Base-by-base conservation (phyloP, 1,140 invertebrate species). In the Phthorimaea operculella region DNA sequence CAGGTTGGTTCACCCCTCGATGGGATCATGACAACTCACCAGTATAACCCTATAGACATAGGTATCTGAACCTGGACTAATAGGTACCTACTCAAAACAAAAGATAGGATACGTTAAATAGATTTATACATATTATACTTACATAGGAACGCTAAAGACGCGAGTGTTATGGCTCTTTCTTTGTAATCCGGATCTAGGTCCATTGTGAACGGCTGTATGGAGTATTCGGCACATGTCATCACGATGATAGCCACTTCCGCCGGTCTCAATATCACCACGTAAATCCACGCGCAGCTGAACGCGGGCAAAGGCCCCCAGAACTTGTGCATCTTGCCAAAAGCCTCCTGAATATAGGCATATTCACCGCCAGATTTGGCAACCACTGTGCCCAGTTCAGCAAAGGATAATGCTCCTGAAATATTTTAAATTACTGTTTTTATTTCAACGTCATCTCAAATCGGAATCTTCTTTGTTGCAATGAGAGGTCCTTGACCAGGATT, bases 341-440 rank as follows among this genome's bases (percentile, higher is more conserved):
- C 91, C 69, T 91, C 91, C 68, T 91, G 85, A 65, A 93, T 92
- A 73, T 94, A 96, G 0, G 91, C 89, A 77, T 95, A 95, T 79
- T 95, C 94, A 1, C 92, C 94, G 2, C 94, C 94, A 1, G 94
- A 95, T 70, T 92, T 88, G 0, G 92, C 90, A 1, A 96, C 89
- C 0, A 95, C 90, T 0, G 92, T 92, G 18, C 93, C 93, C 17
- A 96, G 74, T 83, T 96, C 94, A 14, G 93, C 93, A 74, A 93
- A 96, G 8, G 92, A 90, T 33, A 96, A 74, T 0, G 94, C 93
- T 55, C 93, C 92, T 93, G 63, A 59, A 87, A 84, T 70, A 64
- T 28, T 28, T 16, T 2, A 45, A 54, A 33, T 0, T 11, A 5
- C 34, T 39, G 3, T 39, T n/a, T 39, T 39, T 39, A 4, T 34